Base-by-base conservation (phyloP, 2,888 invertebrate species). In the Griposia aprilina region DNA sequence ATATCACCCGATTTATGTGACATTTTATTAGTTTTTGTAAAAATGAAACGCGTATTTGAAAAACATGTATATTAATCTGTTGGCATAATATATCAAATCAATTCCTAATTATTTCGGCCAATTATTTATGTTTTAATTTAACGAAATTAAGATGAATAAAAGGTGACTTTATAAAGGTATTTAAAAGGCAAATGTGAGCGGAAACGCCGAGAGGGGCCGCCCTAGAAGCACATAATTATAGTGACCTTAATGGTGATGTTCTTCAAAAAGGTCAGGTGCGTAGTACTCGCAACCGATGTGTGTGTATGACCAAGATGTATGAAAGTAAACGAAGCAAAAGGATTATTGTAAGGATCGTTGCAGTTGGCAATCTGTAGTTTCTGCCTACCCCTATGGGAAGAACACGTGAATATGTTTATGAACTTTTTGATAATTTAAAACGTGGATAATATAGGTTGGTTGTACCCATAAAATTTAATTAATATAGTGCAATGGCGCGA, bases 401-500 rank as follows among this genome's bases (percentile, higher is more conserved):
- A 30, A 36, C 10, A 8, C 15, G 0, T n/a, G 17, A 41, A 41
- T 10, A 5, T 17, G 10, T 17, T 5, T 26, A 66, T 65, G 10
- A 11, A n/a, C 13, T 59, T 26, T n/a, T 57, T n/a, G 1, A 55
- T 75, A 67, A 77, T 78, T 78, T 55, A 72, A 62, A 82, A 41
- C 23, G 20, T 62, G 36, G 48, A 57, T 30, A 69, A 52, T 45
- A 48, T 26, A 74, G 48, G 45, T 15, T 72, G 52, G 45, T 75
- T 59, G 60, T 78, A 59, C 7, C 23, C 23, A 79, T 81, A 81
- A 76, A 86, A 74, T 77, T 83, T 80, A 81, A 84, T 88, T 86
- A 87, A 86, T 85, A 82, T 76, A 84, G 84, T 88, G 86, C 88
- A 88, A 87, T 89, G 85, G 82, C 17, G 77, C 76, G 87, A 74